Base-by-base conservation (phyloP, 1,140 invertebrate species). In the Branchinecta lynchi region DNA sequence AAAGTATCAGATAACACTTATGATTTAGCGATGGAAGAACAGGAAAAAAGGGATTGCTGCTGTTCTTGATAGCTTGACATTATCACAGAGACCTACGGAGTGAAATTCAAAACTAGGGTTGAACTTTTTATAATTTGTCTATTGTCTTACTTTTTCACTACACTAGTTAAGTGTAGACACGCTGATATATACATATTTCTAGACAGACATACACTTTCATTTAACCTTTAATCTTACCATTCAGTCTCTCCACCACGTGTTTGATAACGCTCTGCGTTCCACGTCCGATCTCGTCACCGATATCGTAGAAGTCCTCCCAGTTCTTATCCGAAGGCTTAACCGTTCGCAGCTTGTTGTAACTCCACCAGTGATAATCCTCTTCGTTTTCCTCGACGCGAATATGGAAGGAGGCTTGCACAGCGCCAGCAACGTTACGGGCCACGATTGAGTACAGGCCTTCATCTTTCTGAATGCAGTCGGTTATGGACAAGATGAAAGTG, bases 401-500 rank as follows among this genome's bases (percentile, higher is more conserved):
- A 82, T 91, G 93, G 7, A 90, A 91, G 8, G 92, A 93, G 68
- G 87, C 86, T 45, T 89, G 90, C n/a, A 91, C 84, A 66, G 87
- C 86, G 9, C 95, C 96, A 20, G 94, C 95, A 3, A 94, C 84
- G 79, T 99, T 99, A 15, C 87, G 83, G 0, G 93, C 94, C 69
- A 89, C 89, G 69, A 96, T 85, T 7, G 93, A 94, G 77, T 98
- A 99, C 6, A 97, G 82, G 1, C 95, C 96, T 74, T 89, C 87
- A 78, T 98, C 96, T 75, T 91, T 90, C 51, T 85, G 79, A 66
- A 97, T 93, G 0, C 86, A 84, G 76, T 96, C 92, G 75, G 86
- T 86, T 44, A 98, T 89, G 9, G 86, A 84, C 20, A 98, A 78
- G 7, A 89, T 84, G 71, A 89, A 88, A 1, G 85, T 85, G 75